These are phyloP conservation scores for Xenopus borealis DNA, from an alignment of 2,113 vertebrate species.

Conservation along the genomic window DNA sequence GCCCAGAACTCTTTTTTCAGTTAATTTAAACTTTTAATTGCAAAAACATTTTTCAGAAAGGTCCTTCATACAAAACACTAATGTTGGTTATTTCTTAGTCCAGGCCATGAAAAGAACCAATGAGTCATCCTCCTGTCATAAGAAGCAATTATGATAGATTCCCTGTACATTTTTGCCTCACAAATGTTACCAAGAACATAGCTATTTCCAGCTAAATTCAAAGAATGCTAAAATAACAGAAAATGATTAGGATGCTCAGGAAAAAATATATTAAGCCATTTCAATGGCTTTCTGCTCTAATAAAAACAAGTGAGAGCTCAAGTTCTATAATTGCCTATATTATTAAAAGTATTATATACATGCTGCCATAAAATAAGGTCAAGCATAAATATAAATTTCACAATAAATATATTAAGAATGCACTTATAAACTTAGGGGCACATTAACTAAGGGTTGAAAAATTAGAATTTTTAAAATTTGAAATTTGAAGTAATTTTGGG, in stretches of 20 bases:
- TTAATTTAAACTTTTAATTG: background rate
- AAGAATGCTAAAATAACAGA: slow-evolving; percentile 19
- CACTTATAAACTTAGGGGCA: background rate
- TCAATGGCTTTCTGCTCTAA: background rate
- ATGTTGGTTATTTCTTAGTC: background rate
- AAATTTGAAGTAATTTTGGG: no score
- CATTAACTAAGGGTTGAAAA: no score
- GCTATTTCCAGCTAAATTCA: slow-evolving; percentile 26
- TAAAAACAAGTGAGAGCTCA: no score
- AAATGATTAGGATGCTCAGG: slow-evolving; percentile 8
- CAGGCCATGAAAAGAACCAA: background rate
- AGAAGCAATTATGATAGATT: slow-evolving; percentile 19
- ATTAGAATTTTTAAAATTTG: no score
- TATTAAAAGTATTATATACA: background rate
- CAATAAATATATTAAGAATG: background rate
- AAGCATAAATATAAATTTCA: background rate
- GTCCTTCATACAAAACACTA: background rate
- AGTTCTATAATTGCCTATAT: background rate
- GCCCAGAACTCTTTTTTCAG: background rate
- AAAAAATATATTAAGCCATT: background rate
- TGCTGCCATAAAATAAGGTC: background rate
- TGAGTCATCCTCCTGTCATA: slow-evolving; percentile 16
- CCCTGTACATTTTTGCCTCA: slow-evolving; percentile 6
- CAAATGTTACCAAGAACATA: slow-evolving; percentile 23
- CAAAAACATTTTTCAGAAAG: slow-evolving; percentile 8